These are phyloP conservation scores for Hydrophis major DNA, from an alignment of 2,797 vertebrate species.

Conservation along the genomic window DNA sequence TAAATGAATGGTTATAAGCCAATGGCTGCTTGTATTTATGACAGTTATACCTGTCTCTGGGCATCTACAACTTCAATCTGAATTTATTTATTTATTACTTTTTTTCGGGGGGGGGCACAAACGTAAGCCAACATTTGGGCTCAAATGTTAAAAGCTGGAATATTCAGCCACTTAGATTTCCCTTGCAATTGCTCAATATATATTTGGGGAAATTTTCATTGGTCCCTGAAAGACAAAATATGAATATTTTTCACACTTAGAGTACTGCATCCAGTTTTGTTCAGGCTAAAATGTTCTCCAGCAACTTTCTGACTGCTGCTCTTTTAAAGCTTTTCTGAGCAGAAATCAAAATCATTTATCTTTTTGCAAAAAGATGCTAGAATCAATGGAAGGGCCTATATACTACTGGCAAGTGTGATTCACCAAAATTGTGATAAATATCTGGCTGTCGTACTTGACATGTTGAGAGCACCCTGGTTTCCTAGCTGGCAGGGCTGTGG, in stretches of 20 bases:
- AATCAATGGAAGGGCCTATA: neutral
- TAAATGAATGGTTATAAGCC: neutral
- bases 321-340: neutral
- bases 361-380: neutral
- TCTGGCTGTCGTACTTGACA: neutral
- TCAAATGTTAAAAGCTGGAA: neutral
- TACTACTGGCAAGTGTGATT: neutral
- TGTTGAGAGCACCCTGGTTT: neutral
- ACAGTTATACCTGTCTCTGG: neutral
- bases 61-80: neutral
- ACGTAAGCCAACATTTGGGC: neutral
- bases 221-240: neutral
- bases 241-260: neutral
- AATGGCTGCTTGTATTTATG: neutral
- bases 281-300: neutral
- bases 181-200: neutral
- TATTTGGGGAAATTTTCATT: neutral
- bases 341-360: neutral
- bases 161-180: neutral
- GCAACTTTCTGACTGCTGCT: neutral
- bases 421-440: neutral
- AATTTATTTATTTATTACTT: neutral
- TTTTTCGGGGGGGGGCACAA: neutral
- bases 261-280: no score
- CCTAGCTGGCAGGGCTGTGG: neutral